Conservation (phyloP, 2,888 invertebrate genomes). For the Metellina segmentata region DNA sequence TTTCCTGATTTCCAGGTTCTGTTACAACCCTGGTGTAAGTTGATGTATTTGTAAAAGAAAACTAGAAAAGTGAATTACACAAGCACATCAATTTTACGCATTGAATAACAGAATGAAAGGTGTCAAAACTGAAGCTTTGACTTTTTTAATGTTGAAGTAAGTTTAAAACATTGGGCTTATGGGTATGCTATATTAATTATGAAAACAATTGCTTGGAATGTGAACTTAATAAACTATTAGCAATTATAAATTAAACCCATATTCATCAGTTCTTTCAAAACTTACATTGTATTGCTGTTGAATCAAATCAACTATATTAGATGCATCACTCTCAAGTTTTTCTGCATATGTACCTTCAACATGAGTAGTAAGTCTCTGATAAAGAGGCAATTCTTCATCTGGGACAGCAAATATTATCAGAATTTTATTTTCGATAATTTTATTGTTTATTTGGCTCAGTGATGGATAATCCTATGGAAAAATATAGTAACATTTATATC, state of each 20-base stretch:
- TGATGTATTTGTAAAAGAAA: too few relatives aligned
- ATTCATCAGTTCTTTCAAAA: not conserved
- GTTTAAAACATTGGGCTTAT: too few relatives aligned
- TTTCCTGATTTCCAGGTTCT: too few relatives aligned
- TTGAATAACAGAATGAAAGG: too few relatives aligned
- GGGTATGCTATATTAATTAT: too few relatives aligned
- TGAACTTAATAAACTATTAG: not conserved
- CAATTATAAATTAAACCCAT: not conserved
- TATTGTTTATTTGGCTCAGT: slow-evolving; percentile 91
- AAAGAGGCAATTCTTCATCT: slow-evolving; percentile 89
- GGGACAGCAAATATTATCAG: slow-evolving; percentile 99
- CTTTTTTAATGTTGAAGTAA: too few relatives aligned
- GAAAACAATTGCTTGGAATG: too few relatives aligned
- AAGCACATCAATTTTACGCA: too few relatives aligned
- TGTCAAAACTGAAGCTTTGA: too few relatives aligned
- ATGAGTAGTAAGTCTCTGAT: slow-evolving; percentile 90
- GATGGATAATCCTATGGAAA: slow-evolving; percentile 94
- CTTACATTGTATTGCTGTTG: slow-evolving; percentile 89
- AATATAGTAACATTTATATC: not conserved
- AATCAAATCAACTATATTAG: slow-evolving; percentile 96
- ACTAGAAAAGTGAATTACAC: too few relatives aligned
- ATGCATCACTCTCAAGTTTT: slow-evolving; percentile 93
- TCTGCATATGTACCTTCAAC: slow-evolving; percentile 97
- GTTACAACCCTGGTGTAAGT: too few relatives aligned
- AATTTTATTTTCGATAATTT: slow-evolving; percentile 93